Evolutionary conservation across 2,797 vertebrate species (phyloP).

Genomic region (Neoniphon sammara): DNA sequence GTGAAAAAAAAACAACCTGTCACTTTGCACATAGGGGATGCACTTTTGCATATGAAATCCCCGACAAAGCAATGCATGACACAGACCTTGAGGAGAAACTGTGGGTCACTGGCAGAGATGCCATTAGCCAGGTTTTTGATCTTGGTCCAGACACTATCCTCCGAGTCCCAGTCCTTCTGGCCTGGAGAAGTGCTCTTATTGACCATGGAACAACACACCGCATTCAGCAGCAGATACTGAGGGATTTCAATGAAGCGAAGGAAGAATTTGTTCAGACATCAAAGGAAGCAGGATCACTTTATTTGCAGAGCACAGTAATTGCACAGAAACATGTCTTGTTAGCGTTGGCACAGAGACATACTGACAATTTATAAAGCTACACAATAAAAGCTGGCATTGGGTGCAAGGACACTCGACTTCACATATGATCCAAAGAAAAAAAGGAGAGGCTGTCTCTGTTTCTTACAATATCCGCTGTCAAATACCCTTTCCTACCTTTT

Average conservation of each 20-base stretch:
- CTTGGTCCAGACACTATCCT: slow-evolving; percentile 60
- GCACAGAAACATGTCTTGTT: no score
- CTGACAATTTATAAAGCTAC: no score
- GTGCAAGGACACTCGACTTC: background rate
- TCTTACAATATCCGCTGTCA: background rate
- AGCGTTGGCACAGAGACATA: background rate
- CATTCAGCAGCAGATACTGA: slow-evolving; percentile 84
- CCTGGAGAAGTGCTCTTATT: slow-evolving; percentile 70
- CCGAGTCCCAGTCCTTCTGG: slow-evolving; percentile 66
- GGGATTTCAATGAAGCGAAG: background rate
- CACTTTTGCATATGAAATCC: no score
- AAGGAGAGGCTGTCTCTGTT: background rate
- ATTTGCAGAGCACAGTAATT: no score
- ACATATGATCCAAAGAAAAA: background rate
- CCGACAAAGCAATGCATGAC: no score
- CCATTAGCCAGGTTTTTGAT: slow-evolving; percentile 77
- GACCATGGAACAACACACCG: slow-evolving; percentile 85
- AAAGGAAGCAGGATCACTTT: background rate
- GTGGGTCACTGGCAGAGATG: slow-evolving; percentile 83
- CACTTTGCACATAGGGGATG: no score
- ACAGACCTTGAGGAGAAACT: slow-evolving; percentile 92
- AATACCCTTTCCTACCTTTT: slow-evolving; percentile 70
- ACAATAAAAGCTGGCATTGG: no score
- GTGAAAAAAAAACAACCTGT: no score
- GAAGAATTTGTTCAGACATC: background rate